Conservation (phyloP, 2,797 vertebrate genomes). For the Hapalemur alaotrensis region DNA sequence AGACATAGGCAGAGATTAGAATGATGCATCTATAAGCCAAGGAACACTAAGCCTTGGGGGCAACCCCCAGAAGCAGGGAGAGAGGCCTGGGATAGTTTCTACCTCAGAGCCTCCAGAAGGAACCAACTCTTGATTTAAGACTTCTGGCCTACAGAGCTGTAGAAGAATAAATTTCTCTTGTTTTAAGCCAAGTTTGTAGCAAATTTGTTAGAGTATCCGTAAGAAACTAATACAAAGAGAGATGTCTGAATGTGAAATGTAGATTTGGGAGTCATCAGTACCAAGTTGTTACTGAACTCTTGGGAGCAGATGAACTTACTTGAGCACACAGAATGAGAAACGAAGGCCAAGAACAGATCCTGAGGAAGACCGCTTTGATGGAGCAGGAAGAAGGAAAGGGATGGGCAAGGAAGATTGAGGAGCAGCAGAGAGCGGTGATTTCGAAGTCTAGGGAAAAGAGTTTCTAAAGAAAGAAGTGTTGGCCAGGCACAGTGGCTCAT, state of each 20-base stretch:
- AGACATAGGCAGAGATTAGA: background rate
- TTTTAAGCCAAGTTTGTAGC: background rate
- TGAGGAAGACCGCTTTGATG: background rate
- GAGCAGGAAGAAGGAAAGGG: background rate
- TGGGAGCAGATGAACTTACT: background rate
- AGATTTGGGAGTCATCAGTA: background rate
- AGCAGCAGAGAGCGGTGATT: background rate
- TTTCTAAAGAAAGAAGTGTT: background rate
- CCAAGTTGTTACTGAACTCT: background rate
- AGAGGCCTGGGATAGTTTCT: background rate
- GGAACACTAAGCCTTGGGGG: background rate
- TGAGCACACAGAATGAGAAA: background rate
- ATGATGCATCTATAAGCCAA: background rate
- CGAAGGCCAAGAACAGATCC: background rate
- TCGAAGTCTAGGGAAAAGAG: background rate
- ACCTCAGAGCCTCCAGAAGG: background rate
- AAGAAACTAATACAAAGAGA: background rate
- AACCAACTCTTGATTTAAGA: background rate
- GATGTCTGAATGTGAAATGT: background rate
- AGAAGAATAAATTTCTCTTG: background rate
- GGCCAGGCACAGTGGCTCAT: no score
- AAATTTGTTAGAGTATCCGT: background rate
- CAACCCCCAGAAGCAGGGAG: background rate
- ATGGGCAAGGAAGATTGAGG: background rate
- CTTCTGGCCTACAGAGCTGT: background rate